Evolutionary conservation across 2,113 vertebrate genomes (phyloP).

Genomic region (Pedetes capensis): DNA sequence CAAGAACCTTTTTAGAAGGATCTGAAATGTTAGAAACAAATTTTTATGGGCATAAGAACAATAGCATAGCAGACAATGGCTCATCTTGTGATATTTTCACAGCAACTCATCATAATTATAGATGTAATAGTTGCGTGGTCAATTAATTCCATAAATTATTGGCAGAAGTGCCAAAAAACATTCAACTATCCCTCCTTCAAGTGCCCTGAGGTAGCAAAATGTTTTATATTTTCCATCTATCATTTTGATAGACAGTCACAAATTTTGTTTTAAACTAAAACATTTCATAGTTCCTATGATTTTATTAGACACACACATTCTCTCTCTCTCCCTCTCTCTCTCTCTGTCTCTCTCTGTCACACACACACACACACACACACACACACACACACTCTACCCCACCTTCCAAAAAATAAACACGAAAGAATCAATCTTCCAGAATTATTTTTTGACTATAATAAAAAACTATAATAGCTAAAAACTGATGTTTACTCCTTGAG

Average conservation of each 20-base stretch:
- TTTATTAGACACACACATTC: no score
- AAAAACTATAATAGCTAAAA: not conserved
- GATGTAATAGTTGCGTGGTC: not conserved
- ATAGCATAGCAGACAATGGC: not conserved
- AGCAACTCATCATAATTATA: not conserved
- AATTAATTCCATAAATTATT: constrained; percentile 43
- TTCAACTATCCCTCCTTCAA: not conserved
- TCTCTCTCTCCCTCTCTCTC: no score
- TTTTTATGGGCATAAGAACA: not conserved
- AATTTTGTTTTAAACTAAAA: constrained; percentile 25
- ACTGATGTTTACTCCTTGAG: not conserved
- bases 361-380: not conserved
- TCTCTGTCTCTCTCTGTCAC: not conserved
- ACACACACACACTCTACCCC: not conserved
- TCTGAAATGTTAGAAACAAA: constrained; percentile 13
- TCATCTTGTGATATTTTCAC: constrained; percentile 42
- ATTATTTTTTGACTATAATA: not conserved
- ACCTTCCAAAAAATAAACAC: not conserved
- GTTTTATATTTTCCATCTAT: not conserved
- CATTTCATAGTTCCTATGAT: not conserved
- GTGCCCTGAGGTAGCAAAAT: not conserved
- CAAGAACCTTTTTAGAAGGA: not conserved
- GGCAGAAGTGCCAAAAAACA: constrained; percentile 35
- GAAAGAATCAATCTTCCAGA: not conserved
- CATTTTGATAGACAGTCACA: not conserved